A percentile compares a stretch with the other conserved stretches of the same genome.
Evolutionary conservation across 2,113 vertebrate species (phyloP).

Genomic region (Oostethus manadensis): DNA sequence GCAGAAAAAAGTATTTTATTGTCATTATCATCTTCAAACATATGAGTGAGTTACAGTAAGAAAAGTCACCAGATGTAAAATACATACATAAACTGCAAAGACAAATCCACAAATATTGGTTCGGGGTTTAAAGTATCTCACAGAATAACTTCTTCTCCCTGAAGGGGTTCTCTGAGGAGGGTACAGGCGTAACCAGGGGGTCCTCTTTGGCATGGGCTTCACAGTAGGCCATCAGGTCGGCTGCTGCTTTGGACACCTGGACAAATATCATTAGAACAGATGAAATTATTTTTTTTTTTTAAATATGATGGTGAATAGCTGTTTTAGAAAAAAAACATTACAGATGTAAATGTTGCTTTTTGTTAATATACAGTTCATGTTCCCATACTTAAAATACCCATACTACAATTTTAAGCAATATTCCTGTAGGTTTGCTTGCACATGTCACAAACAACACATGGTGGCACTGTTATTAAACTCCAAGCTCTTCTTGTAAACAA

Average conservation of each 20-base stretch:
- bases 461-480: too few species aligned
- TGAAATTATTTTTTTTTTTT: too few species aligned
- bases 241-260: slow-evolving; percentile 86
- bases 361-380: too few species aligned
- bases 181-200: slow-evolving; percentile 75
- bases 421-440: too few species aligned
- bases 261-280: background rate
- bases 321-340: too few species aligned
- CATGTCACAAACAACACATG: too few species aligned
- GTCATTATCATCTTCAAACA: slow-evolving; percentile 13
- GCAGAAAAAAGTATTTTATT: slow-evolving; percentile 52
- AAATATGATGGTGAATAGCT: too few species aligned
- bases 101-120: background rate
- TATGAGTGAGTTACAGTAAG: slow-evolving; percentile 2
- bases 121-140: slow-evolving; percentile 69
- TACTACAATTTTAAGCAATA: too few species aligned
- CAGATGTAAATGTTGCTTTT: too few species aligned
- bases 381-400: too few species aligned
- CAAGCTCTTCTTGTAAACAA: too few species aligned
- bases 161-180: slow-evolving; percentile 84
- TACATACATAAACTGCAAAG: background rate
- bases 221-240: slow-evolving; percentile 83
- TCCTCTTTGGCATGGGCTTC: slow-evolving; percentile 82
- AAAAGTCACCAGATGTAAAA: background rate
- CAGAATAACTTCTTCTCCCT: slow-evolving; percentile 82